Evolutionary conservation across 2,888 invertebrate genomes (phyloP).

Genomic region (Pycnomerus fuliginosus): DNA sequence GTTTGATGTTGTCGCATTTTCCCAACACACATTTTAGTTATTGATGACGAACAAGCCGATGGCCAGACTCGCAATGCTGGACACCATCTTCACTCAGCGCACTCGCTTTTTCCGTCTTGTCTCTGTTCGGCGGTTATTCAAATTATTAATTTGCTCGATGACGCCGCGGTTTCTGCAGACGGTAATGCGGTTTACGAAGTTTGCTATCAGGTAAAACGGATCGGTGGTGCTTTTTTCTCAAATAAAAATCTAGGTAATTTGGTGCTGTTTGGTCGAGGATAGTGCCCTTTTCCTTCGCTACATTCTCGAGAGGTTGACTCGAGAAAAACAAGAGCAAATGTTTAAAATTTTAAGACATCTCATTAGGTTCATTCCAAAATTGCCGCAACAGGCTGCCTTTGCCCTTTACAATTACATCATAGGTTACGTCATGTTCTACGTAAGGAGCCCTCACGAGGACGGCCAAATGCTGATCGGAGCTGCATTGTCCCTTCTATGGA

Average conservation of each 20-base stretch:
- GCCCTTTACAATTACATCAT: conserved; percentile 98
- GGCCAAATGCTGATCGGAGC: conserved; percentile 93
- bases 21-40: conserved; percentile 37
- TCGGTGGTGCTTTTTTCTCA: no score
- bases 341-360: conserved; percentile 89
- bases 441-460: conserved; percentile 92
- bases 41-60: conserved; percentile 60
- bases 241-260: conserved; percentile 88
- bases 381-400: conserved; percentile 97
- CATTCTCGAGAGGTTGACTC: conserved; percentile 90
- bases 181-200: conserved; percentile 97
- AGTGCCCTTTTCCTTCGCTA: conserved; percentile 94
- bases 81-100: conserved; percentile 87
- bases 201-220: conserved; percentile 78
- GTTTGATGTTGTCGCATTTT: no score
- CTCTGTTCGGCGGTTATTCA: conserved; percentile 94
- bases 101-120: conserved; percentile 95
- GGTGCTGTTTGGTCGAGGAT: conserved; percentile 98
- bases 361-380: conserved; percentile 86
- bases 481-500: conserved; percentile 94
- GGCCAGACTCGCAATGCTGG: conserved; percentile 71
- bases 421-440: conserved; percentile 99
- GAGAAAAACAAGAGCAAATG: conserved; percentile 92
- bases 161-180: conserved; percentile 91
- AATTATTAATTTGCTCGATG: conserved; percentile 92